Evolutionary conservation across 2,113 vertebrate genomes (phyloP).

Genomic region (Lamprologus sp.): DNA sequence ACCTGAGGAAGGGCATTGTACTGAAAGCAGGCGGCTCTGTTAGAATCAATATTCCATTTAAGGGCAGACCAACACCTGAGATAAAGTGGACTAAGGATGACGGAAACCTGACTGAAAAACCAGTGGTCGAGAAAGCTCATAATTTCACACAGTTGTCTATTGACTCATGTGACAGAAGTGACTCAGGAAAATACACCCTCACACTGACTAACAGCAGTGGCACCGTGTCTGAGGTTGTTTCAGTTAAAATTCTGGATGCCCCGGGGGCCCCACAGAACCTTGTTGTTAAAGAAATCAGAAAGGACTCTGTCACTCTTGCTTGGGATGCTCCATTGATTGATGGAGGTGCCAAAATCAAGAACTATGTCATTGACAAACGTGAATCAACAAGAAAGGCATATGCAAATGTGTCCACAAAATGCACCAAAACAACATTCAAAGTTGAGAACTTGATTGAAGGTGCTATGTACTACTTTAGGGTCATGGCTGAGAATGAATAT

Average conservation of each 20-base stretch:
- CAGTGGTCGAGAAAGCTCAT: constrained; percentile 83
- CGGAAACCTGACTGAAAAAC: constrained; percentile 83
- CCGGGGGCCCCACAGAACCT: constrained; percentile 88
- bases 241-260: constrained; percentile 93
- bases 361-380: constrained; percentile 94
- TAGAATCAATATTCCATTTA: constrained; percentile 90
- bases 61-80: constrained; percentile 88
- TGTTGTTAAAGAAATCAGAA: constrained; percentile 85
- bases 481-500: constrained; percentile 98
- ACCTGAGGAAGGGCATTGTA: constrained; percentile 89
- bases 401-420: constrained; percentile 88
- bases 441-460: constrained; percentile 92
- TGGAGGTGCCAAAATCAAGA: constrained; percentile 92
- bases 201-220: constrained; percentile 90
- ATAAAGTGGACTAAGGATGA: constrained; percentile 92
- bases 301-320: constrained; percentile 79
- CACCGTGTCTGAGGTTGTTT: constrained; percentile 88
- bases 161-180: constrained; percentile 91
- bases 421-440: constrained; percentile 86
- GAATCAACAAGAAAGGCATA: constrained; percentile 94
- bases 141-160: constrained; percentile 91
- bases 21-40: constrained; percentile 89
- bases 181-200: constrained; percentile 91
- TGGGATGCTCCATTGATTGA: constrained; percentile 93
- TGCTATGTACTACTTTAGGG: constrained; percentile 94